Evolutionary conservation across 2,113 vertebrate genomes (phyloP), one percentile per base, ranked within the genome.

Genomic region (Aphelocoma coerulescens): DNA sequence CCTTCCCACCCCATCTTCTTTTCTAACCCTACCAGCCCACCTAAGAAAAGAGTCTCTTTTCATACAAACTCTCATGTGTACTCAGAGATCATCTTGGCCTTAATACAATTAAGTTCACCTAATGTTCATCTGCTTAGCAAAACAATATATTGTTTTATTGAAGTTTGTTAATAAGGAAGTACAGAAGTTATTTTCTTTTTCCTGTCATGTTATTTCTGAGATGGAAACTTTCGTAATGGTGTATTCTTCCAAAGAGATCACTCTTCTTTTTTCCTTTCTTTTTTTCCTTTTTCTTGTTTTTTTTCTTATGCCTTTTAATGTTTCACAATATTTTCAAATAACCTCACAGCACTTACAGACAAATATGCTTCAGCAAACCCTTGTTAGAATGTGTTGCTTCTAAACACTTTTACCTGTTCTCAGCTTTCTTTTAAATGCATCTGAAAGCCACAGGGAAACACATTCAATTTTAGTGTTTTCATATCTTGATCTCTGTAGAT

Each of bases 351-450:
- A 41, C 19, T 52, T 46, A 76, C n/a, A 88, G 51, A 83, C 30
- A 68, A 81, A 94, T 12, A 17, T 37, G 49, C 37, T 88, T 72
- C 37, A 89, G 35, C 66, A 73, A 87, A 35, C 30, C 95, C 35
- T 92, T 77, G 58, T 88, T 95, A 82, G 91, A 96, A 94, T 57
- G 63, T 87, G 44, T 67, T 77, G 19, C 75, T 86, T 94, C 43
- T 95, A 52, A 52, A 88, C 39, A 72, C 41, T 81, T 86, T 94
- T 62, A 85, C 68, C 22, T 75, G 13, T 91, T 93, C 17, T 26
- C 37, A 58, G 13, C 3, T 35, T 59, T 94, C 71, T 77, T 74
- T 54, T 52, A 94, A 95, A 77, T 61, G 90, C 18, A 11, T 23
- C 62, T 88, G 62, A 90, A 91, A 86, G 23, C 39, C 43, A 33